These are phyloP conservation scores for Spatulosminthurus flaviceps DNA, from an alignment of 2,888 invertebrate genomes.

Conservation along the genomic window DNA sequence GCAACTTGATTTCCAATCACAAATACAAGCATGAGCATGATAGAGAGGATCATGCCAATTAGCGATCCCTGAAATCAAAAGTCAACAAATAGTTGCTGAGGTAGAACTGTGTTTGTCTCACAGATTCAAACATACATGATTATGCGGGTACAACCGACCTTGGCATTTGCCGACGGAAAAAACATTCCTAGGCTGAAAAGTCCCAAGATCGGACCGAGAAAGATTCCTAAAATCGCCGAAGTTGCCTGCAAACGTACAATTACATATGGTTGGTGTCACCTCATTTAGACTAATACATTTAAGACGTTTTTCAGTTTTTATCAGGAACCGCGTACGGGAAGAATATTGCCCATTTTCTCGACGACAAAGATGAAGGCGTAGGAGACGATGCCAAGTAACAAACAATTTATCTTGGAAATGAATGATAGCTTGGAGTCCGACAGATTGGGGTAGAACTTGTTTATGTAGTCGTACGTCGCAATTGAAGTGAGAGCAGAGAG, in stretches of 20 bases:
- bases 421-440: constrained; percentile 66
- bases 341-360: constrained; percentile 68
- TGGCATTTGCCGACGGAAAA: constrained; percentile 87
- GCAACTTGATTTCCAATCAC: constrained; percentile 64
- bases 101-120: no score
- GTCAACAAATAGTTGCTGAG: constrained; percentile 4
- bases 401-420: constrained; percentile 68
- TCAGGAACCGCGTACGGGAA: constrained; percentile 65
- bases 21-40: constrained; percentile 64
- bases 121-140: no score
- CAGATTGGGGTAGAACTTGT: constrained; percentile 56
- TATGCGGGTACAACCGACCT: no score
- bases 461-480: constrained; percentile 67
- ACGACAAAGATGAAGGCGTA: constrained; percentile 69
- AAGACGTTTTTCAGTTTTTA: neutral
- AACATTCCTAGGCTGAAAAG: constrained; percentile 77
- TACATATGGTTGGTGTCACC: neutral
- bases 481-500: constrained; percentile 70
- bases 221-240: constrained; percentile 41
- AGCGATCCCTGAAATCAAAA: constrained; percentile 64
- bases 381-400: constrained; percentile 67
- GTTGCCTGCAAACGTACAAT: constrained; percentile 32
- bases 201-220: constrained; percentile 44
- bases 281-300: neutral
- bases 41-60: constrained; percentile 64